A percentile compares a stretch with the other conserved stretches of the same genome.
These are phyloP conservation scores for Leucania comma DNA, from an alignment of 2,888 invertebrate species.

Conservation along the genomic window DNA sequence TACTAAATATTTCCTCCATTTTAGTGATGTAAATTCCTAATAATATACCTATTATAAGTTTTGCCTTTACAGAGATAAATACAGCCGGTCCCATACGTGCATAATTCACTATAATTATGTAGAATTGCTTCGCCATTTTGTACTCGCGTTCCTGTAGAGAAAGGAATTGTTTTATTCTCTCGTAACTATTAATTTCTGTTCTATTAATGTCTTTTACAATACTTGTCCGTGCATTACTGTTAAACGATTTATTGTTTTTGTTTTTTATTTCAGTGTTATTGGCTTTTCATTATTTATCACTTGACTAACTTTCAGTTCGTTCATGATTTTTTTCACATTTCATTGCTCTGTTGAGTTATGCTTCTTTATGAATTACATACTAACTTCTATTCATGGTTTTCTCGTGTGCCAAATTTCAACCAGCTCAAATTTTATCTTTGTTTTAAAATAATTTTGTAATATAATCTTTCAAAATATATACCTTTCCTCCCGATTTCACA, in stretches of 20 bases:
- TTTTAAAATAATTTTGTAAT: background rate
- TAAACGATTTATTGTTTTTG: background rate
- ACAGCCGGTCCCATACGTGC: slow-evolving; percentile 37
- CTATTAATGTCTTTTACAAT: slow-evolving; percentile 16
- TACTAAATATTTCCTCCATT: slow-evolving; percentile 1
- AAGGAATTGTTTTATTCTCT: slow-evolving; percentile 34
- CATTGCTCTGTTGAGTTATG: background rate
- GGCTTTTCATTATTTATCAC: background rate
- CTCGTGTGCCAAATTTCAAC: no score
- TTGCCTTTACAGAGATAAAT: slow-evolving; percentile 36
- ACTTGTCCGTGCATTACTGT: background rate
- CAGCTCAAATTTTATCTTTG: background rate
- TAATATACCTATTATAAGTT: slow-evolving; percentile 32
- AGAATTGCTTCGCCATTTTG: slow-evolving; percentile 48
- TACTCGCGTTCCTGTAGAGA: slow-evolving; percentile 39
- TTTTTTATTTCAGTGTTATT: slow-evolving; percentile 5
- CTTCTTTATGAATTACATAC: background rate
- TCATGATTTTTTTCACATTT: background rate
- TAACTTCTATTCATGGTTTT: no score
- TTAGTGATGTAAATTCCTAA: slow-evolving; percentile 32
- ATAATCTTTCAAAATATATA: background rate
- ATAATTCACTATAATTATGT: slow-evolving; percentile 55
- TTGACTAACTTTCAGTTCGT: background rate
- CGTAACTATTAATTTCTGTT: slow-evolving; percentile 17
- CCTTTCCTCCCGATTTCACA: slow-evolving; percentile 10